A percentile compares a stretch with the other conserved stretches of the same genome.
phyloP scores from a whole-genome alignment of 2,113 vertebrate genomes.

The Trochalopteron elliotii region DNA sequence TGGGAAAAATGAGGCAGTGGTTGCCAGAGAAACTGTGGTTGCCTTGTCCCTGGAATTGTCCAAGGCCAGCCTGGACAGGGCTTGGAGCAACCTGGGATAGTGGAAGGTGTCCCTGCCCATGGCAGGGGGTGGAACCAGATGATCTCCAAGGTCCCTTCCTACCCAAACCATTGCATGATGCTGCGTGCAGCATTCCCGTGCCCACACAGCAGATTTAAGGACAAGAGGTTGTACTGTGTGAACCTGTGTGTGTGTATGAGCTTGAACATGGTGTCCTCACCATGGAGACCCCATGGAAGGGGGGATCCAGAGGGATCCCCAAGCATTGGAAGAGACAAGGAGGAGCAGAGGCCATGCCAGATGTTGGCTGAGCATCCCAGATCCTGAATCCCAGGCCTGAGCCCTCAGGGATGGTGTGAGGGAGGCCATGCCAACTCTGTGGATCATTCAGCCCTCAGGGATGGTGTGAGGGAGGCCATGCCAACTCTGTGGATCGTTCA shows the following conservation, averaged over 20 bases:
- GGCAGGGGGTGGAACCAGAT: not conserved
- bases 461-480: not conserved
- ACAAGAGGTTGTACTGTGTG: not conserved
- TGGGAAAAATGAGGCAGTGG: not conserved
- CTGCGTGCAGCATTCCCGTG: fast-evolving
- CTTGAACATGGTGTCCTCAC: not conserved
- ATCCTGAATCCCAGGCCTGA: not conserved
- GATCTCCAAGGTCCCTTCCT: not conserved
- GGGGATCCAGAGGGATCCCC: not conserved
- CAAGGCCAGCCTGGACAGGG: fast-evolving
- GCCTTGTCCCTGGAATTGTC: not conserved
- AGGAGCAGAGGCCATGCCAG: fast-evolving
- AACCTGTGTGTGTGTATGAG: not conserved
- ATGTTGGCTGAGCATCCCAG: fast-evolving
- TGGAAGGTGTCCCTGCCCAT: not conserved
- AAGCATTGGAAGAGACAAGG: fast-evolving
- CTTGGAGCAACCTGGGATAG: fast-evolving
- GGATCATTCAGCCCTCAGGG: not conserved
- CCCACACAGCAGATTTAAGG: fast-evolving
- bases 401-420: not conserved
- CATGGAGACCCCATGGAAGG: fast-evolving
- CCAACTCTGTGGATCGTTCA: not conserved
- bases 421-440: not conserved
- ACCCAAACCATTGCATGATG: not conserved
- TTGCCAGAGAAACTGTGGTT: not conserved